phyloP scores from a whole-genome alignment of 2,888 invertebrate species.

The Drepanosiphum platanoidis region DNA sequence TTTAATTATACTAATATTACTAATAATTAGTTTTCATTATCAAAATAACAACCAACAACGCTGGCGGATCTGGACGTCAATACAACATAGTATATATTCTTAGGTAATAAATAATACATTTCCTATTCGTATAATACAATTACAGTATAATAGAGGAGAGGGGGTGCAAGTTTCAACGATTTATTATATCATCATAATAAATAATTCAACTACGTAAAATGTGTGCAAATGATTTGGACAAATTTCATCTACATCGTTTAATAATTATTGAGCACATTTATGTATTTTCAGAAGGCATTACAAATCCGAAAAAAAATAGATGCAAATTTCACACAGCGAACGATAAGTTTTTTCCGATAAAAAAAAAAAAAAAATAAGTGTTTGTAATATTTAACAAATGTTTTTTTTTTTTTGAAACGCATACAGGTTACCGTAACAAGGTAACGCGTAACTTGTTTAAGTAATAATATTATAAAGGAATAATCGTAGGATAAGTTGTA shows the following conservation, averaged over 20 bases:
- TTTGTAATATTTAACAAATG: constrained; percentile 2
- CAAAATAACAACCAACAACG: constrained; percentile 55
- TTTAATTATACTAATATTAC: constrained; percentile 22
- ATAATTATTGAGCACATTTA: constrained; percentile 34
- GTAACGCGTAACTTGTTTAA: background rate
- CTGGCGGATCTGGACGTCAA: constrained; percentile 43
- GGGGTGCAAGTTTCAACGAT: constrained; percentile 5
- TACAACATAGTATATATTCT: constrained; percentile 30
- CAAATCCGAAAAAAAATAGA: background rate
- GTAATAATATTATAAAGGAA: background rate
- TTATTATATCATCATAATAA: background rate
- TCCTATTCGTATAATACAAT: constrained; percentile 21
- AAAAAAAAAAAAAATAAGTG: background rate
- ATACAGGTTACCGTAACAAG: background rate
- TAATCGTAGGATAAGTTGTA: background rate
- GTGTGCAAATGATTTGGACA: constrained; percentile 20
- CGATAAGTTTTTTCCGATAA: background rate
- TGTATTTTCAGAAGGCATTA: background rate
- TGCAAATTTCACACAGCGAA: background rate
- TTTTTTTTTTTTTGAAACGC: background rate
- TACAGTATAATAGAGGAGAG: background rate
- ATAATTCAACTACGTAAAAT: background rate
- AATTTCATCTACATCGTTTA: background rate
- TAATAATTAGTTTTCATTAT: constrained; percentile 39
- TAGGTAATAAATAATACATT: constrained; percentile 34